Conservation (phyloP, 2,113 vertebrate genomes). For the Penelope pileata region DNA sequence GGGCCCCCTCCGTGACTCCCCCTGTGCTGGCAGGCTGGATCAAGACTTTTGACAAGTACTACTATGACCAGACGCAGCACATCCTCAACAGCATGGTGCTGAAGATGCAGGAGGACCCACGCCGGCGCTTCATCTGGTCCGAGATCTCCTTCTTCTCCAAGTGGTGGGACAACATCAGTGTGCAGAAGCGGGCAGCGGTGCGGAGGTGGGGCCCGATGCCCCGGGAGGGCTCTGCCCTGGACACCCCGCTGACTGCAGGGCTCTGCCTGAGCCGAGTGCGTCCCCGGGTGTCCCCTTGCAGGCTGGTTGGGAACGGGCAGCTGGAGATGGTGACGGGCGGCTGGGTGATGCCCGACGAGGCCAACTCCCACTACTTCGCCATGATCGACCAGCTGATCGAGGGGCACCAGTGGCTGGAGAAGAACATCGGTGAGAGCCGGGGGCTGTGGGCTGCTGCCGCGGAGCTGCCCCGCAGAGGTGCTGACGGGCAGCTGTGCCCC, state of each 20-base stretch:
- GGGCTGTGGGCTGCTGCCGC: not conserved
- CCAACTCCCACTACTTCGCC: constrained; percentile 94
- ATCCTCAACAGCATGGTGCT: constrained; percentile 97
- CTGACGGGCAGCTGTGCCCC: not conserved
- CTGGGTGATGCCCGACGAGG: constrained; percentile 99
- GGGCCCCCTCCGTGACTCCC: not conserved
- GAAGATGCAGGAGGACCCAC: constrained; percentile 92
- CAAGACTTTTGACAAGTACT: constrained; percentile 99
- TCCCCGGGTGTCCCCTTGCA: not conserved
- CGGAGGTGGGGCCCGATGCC: constrained; percentile 76
- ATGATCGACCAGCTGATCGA: constrained; percentile 98
- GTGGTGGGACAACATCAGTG: constrained; percentile 94
- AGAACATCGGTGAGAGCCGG: constrained; percentile 86
- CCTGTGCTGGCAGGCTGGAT: constrained; percentile 85
- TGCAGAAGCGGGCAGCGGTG: constrained; percentile 87
- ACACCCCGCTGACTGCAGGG: fast-evolving
- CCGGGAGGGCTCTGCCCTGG: not conserved
- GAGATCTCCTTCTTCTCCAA: constrained; percentile 96
- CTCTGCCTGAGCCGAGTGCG: not conserved
- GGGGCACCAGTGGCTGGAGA: constrained; percentile 97
- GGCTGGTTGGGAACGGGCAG: constrained; percentile 87
- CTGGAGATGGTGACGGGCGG: constrained; percentile 96
- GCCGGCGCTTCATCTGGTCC: constrained; percentile 96
- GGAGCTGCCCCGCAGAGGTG: fast-evolving
- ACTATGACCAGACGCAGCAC: constrained; percentile 94